These are phyloP conservation scores for Agrenia bidenticulata DNA, from an alignment of 2,888 invertebrate genomes.

Conservation along the genomic window DNA sequence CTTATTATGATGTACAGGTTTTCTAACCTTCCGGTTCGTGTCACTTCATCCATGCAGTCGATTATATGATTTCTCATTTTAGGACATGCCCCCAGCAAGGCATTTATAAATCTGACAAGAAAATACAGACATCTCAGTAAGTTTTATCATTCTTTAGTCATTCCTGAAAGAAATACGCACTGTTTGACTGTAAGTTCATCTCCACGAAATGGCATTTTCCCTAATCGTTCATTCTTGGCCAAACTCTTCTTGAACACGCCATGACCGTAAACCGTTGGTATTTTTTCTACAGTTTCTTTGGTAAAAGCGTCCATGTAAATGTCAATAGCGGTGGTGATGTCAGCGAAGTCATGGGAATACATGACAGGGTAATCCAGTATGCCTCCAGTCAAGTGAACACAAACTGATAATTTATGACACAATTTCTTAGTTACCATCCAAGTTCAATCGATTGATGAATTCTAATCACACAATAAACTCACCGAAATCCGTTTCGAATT, in stretches of 20 bases:
- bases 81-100: constrained; percentile 42
- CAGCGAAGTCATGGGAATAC: constrained; percentile 53
- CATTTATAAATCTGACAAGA: constrained; percentile 48
- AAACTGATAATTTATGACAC: too few relatives aligned
- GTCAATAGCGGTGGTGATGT: constrained; percentile 51
- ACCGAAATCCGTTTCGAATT: constrained; percentile 48
- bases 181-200: constrained; percentile 51
- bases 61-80: constrained; percentile 50
- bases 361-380: constrained; percentile 49
- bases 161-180: constrained; percentile 8
- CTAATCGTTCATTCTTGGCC: constrained; percentile 46
- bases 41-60: constrained; percentile 50
- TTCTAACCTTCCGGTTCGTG: constrained; percentile 48
- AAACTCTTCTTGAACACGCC: constrained; percentile 39
- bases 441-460: not conserved
- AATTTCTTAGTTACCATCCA: too few relatives aligned
- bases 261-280: constrained; percentile 46
- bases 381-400: constrained; percentile 50
- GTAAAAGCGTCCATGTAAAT: constrained; percentile 51
- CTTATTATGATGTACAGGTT: constrained; percentile 52
- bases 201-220: constrained; percentile 52
- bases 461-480: not conserved
- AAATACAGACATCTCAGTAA: not conserved
- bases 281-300: constrained; percentile 33
- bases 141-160: too few relatives aligned